Percentiles rank a stretch among this genome's conserved stretches.
These are phyloP conservation scores for Acanthurus lineatus DNA, from an alignment of 2,797 vertebrate species.

Conservation along the genomic window DNA sequence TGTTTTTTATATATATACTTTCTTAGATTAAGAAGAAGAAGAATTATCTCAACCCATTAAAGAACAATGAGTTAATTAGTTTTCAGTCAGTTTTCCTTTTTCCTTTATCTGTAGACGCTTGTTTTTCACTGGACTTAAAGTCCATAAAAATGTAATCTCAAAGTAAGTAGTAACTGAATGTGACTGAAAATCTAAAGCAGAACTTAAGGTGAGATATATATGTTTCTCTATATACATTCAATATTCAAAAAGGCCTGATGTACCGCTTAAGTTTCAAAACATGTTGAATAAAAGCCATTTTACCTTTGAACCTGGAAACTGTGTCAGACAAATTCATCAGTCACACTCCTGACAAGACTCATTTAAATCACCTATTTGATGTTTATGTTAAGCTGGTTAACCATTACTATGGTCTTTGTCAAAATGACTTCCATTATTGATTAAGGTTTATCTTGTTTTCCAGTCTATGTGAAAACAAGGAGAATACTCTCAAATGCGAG, in stretches of 20 bases:
- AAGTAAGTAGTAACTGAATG: no score
- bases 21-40: background rate
- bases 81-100: no score
- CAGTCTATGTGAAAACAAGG: conserved; percentile 7
- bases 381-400: conserved; percentile 39
- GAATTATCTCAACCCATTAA: no score
- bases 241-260: background rate
- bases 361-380: background rate
- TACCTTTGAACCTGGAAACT: background rate
- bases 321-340: conserved; percentile 5
- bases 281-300: background rate
- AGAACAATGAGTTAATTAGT: no score
- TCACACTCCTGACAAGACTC: conserved; percentile 10
- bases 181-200: background rate
- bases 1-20: background rate
- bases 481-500: background rate
- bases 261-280: background rate
- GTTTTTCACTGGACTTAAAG: no score
- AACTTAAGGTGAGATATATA: background rate
- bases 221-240: background rate
- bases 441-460: conserved; percentile 20
- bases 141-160: no score
- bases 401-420: conserved; percentile 46
- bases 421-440: conserved; percentile 35
- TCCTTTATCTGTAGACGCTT: no score